Evolutionary conservation across 2,113 vertebrate genomes (phyloP).

Genomic region (Hydrochoerus hydrochaeris): DNA sequence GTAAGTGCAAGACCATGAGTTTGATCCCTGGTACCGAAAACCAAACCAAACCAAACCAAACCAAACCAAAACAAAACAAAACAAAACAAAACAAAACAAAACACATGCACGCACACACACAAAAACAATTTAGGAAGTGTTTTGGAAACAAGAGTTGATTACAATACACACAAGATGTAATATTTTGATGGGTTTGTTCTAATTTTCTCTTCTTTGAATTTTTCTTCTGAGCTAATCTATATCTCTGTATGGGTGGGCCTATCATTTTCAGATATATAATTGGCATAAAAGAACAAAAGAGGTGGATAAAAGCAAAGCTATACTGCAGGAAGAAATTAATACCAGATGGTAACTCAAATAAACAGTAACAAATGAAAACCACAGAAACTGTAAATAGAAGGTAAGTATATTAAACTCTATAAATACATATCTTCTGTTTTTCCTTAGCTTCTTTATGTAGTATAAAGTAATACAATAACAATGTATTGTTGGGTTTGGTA

Average conservation of each 20-base stretch:
- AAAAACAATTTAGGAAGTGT: neutral
- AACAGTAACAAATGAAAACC: neutral
- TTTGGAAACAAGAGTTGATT: constrained; percentile 48
- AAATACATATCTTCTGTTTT: too few relatives aligned
- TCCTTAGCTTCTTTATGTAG: neutral
- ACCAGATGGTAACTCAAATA: neutral
- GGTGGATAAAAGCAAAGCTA: neutral
- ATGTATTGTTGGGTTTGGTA: neutral
- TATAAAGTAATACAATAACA: neutral
- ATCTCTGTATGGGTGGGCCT: neutral
- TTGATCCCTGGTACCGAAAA: too few relatives aligned
- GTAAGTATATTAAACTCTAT: neutral
- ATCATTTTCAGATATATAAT: neutral
- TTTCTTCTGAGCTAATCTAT: constrained; percentile 46
- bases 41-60: too few relatives aligned
- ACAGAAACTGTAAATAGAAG: neutral
- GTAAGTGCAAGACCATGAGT: too few relatives aligned
- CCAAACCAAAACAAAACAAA: too few relatives aligned
- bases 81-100: too few relatives aligned
- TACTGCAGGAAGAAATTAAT: neutral
- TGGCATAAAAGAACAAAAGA: neutral
- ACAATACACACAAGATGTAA: constrained; percentile 36
- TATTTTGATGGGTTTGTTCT: constrained; percentile 52
- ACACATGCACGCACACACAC: too few relatives aligned
- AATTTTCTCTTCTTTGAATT: constrained; percentile 58